phyloP scores from a whole-genome alignment of 2,888 invertebrate genomes.

The Dryocosmus kuriphilus region DNA sequence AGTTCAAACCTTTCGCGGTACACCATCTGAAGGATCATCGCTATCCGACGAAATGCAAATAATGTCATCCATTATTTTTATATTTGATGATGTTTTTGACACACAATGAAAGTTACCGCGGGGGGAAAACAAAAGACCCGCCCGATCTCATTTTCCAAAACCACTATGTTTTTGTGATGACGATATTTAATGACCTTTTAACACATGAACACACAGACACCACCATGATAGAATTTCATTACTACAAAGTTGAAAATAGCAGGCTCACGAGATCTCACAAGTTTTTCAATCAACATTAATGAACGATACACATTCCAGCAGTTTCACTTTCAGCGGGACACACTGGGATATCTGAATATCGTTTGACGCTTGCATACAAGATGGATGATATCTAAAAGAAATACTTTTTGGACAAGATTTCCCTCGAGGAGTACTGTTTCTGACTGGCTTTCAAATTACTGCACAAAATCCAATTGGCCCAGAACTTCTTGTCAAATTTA shows the following conservation, averaged over 20 bases:
- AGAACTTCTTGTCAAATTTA: background rate
- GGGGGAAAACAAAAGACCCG: background rate
- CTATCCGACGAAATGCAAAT: conserved; percentile 66
- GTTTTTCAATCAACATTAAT: background rate
- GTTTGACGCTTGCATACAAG: background rate
- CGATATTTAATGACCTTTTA: no score
- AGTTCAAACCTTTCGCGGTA: conserved; percentile 55
- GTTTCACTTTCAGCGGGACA: no score
- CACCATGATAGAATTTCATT: background rate
- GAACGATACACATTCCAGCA: background rate
- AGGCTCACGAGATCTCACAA: background rate
- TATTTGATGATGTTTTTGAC: background rate
- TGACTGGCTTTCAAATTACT: background rate
- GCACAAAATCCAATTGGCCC: background rate
- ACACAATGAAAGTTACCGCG: background rate
- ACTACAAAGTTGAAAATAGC: background rate
- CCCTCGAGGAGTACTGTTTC: no score
- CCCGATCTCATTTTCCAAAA: no score
- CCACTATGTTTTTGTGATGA: no score
- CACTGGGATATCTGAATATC: no score
- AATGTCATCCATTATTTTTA: conserved; percentile 50
- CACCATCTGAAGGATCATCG: conserved; percentile 46
- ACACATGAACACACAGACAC: no score
- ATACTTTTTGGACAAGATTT: background rate
- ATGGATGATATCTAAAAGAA: background rate